Evolutionary conservation across 1,140 invertebrate species (phyloP).

Genomic region (Anthonomus grandis): DNA sequence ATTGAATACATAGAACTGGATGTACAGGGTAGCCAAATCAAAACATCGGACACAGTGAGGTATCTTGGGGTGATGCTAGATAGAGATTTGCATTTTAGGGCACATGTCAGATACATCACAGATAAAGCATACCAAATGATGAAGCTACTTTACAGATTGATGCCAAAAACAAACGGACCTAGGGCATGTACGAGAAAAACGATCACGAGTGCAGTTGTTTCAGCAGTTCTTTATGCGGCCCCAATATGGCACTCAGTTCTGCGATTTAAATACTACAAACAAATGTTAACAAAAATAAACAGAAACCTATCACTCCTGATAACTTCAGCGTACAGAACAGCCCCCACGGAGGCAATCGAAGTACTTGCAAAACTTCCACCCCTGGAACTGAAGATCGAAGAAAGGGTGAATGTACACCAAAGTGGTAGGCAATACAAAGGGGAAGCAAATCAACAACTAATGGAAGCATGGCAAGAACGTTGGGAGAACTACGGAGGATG

Average conservation of each 20-base stretch:
- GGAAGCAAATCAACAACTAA: neutral
- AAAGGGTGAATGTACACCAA: conserved; percentile 2
- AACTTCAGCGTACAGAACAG: conserved; percentile 13
- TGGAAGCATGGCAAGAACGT: neutral
- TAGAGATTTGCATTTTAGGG: neutral
- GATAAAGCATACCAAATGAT: conserved; percentile 9
- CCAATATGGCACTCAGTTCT: conserved; percentile 20
- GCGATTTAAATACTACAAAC: conserved; percentile 2
- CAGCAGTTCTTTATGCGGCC: conserved; percentile 20
- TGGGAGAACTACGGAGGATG: conserved; percentile 19
- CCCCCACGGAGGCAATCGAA: conserved; percentile 5
- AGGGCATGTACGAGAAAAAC: neutral
- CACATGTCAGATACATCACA: conserved; percentile 5
- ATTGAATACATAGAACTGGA: neutral
- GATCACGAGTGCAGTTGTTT: neutral
- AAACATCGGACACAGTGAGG: neutral
- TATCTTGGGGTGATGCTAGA: conserved; percentile 19
- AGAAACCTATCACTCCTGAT: conserved; percentile 14
- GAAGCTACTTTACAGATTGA: conserved; percentile 4
- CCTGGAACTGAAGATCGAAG: conserved; percentile 10
- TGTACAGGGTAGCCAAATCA: neutral
- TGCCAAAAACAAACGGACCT: conserved; percentile 20
- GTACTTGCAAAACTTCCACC: conserved; percentile 9
- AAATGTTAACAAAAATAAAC: conserved; percentile 7
- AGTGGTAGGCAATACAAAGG: neutral